phyloP scores from a whole-genome alignment of 2,888 invertebrate genomes.

The Eupsilia transversa region DNA sequence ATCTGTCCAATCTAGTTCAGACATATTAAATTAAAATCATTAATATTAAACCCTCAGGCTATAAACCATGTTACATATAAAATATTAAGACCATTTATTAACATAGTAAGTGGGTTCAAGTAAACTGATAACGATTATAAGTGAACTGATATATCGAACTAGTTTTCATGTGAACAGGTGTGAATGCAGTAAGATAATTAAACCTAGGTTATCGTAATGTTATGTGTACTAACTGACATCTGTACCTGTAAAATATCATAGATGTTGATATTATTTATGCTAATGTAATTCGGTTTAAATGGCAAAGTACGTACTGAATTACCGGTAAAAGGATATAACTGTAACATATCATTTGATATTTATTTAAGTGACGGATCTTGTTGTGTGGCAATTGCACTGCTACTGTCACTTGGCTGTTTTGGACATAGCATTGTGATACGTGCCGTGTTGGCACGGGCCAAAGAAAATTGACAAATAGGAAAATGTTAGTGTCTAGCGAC shows the following conservation, averaged over 20 bases:
- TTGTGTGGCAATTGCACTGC: not conserved
- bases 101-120: constrained; percentile 35
- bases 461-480: not conserved
- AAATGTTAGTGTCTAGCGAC: not conserved
- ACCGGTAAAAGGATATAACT: constrained; percentile 24
- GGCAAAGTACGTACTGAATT: constrained; percentile 37
- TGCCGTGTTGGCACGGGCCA: too few relatives aligned
- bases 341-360: constrained; percentile 33
- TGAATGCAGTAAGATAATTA: constrained; percentile 45
- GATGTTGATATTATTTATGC: constrained; percentile 26
- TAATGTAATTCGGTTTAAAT: constrained; percentile 24
- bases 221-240: constrained; percentile 30
- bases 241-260: constrained; percentile 16
- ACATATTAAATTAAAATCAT: constrained; percentile 28
- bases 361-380: constrained; percentile 5
- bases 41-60: constrained; percentile 21
- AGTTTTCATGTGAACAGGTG: constrained; percentile 48
- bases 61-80: constrained; percentile 27
- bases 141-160: constrained; percentile 42
- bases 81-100: constrained; percentile 48
- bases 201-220: constrained; percentile 19
- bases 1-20: not conserved
- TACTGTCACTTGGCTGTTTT: not conserved
- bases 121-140: constrained; percentile 35
- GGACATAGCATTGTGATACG: not conserved